Evolutionary conservation across 2,888 invertebrate genomes (phyloP), one percentile per base, ranked within the genome.

Genomic region (Drosophila flavopinicola): DNA sequence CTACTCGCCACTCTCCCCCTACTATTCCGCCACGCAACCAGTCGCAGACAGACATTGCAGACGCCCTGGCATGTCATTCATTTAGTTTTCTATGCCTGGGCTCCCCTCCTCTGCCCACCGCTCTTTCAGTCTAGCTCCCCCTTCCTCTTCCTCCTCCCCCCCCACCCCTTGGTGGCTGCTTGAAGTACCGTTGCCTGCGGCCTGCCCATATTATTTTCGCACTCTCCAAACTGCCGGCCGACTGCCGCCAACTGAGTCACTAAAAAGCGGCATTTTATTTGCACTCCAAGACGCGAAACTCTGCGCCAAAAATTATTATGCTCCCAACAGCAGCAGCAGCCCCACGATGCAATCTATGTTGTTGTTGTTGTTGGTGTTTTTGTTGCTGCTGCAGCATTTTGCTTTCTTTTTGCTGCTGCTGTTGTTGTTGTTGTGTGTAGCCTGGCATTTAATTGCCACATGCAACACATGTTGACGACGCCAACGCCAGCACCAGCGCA

Each of bases 181-280:
- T 29, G 13, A 51, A 41, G 64, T 53, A 65, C 70, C 71, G 70
- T 60, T 69, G 75, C 60, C 61, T 54, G 74, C 39, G 42, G 59
- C 72, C 51, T 74, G 70, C 54, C 61, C 72, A 75, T 63, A 76
- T 76, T 72, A 72, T 79, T 75, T 75, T 75, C 72, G 76, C 76
- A 79, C 78, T 74, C 74, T 32, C 45, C 57, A 44, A 39, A 49
- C 45, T 27, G 63, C 11, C 56, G 32, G 29, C 39, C 48, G 61
- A 48, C 57, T 61, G 75, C 71, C 64, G 57, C 67, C 80, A 58
- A 84, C 80, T 76, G 77, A 79, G 80, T 79, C 80, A 80, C 80
- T 84, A 80, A 79, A 79, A 79, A 79, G 78, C 74, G 66, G 67
- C 78, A 84, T 80, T 79, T 85, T 80, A 80, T 79, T 82, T 78